Evolutionary conservation across 2,797 vertebrate genomes (phyloP).

Genomic region (Momotus momota): DNA sequence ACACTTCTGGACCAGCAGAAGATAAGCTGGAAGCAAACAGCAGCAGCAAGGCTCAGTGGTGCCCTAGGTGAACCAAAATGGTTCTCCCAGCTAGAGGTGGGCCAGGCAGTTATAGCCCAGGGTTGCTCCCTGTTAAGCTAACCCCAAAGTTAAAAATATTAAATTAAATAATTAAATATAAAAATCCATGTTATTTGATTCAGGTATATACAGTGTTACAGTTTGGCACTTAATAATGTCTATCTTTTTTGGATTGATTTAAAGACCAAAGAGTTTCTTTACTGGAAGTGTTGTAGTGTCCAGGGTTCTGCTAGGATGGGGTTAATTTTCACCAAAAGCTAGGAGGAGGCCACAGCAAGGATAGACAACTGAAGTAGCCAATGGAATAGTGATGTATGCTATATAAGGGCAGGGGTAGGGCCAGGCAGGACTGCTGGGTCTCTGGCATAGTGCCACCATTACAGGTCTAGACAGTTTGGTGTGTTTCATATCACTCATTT

Average conservation of each 20-base stretch:
- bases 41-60: neutral
- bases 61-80: neutral
- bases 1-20: neutral
- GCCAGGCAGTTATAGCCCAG: neutral
- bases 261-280: neutral
- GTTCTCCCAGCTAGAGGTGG: accelerated
- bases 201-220: neutral
- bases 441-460: too few relatives aligned
- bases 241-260: neutral
- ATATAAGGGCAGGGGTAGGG: too few relatives aligned
- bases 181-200: neutral
- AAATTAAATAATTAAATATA: neutral
- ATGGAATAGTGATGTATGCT: too few relatives aligned
- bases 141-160: neutral
- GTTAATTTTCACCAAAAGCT: too few relatives aligned
- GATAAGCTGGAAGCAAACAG: neutral
- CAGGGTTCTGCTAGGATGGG: too few relatives aligned
- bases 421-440: too few relatives aligned
- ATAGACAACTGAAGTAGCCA: too few relatives aligned
- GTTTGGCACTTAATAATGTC: neutral
- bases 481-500: too few relatives aligned
- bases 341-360: too few relatives aligned
- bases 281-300: neutral
- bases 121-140: neutral
- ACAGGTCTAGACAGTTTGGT: too few relatives aligned